Conservation (phyloP, 2,113 vertebrate genomes). For the Tauraco erythrolophus region DNA sequence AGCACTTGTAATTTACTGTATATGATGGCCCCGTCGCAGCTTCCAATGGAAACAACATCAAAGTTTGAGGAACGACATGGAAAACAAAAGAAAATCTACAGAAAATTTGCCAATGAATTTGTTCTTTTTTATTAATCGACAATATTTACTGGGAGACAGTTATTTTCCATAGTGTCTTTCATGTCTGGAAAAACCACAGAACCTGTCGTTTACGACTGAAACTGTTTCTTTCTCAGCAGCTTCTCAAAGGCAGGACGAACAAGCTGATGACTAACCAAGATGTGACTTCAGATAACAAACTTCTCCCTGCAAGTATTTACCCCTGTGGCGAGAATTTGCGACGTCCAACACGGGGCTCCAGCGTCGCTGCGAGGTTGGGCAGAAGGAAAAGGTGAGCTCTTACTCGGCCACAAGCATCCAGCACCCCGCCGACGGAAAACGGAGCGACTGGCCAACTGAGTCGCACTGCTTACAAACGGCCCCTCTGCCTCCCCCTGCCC, state of each 20-base stretch:
- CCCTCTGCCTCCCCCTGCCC: background rate
- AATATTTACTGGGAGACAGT: conserved; percentile 40
- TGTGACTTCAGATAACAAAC: conserved; percentile 25
- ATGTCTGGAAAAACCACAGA: conserved; percentile 42
- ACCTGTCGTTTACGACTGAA: background rate
- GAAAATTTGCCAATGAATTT: conserved; percentile 22
- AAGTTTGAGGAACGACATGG: background rate
- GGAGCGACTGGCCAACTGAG: background rate
- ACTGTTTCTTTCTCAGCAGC: conserved; percentile 15
- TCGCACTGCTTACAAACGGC: background rate
- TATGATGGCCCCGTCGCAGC: background rate
- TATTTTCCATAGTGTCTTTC: conserved; percentile 24
- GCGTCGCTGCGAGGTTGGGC: background rate
- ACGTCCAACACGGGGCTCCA: background rate
- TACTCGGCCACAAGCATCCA: conserved; percentile 50
- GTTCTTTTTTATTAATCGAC: background rate
- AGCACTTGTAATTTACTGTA: conserved; percentile 47
- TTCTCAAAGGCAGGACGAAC: background rate
- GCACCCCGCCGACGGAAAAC: conserved; percentile 57
- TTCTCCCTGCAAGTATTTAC: background rate
- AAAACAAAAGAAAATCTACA: conserved; percentile 36
- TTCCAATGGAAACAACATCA: conserved; percentile 40
- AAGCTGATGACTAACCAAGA: conserved; percentile 46
- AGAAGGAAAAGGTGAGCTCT: conserved; percentile 27
- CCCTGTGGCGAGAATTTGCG: background rate